Conservation (phyloP, 2,797 vertebrate genomes). For the Semotilus atromaculatus region DNA sequence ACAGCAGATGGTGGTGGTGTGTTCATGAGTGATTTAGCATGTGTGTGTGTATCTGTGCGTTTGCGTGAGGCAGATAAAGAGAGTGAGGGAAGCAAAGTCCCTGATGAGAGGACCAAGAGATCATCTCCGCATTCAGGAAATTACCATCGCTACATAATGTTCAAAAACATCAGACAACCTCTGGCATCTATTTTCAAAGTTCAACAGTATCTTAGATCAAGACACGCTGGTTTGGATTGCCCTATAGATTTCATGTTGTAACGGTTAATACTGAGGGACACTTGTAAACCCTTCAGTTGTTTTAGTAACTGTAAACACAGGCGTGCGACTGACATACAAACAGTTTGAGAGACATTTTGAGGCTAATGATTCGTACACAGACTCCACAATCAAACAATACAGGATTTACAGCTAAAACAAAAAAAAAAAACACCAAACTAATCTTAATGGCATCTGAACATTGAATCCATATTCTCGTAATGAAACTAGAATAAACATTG, state of each 20-base stretch:
- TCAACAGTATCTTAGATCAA: conserved; percentile 23
- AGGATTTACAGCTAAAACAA: background rate
- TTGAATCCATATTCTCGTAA: background rate
- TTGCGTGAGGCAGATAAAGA: background rate
- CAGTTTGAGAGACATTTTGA: background rate
- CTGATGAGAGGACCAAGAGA: conserved; percentile 52
- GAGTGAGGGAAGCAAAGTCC: conserved; percentile 36
- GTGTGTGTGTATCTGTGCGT: background rate
- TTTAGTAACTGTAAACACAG: conserved; percentile 2
- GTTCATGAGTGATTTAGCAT: conserved; percentile 27
- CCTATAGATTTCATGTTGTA: conserved; percentile 11
- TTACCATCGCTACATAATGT: conserved; percentile 25
- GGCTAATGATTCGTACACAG: conserved; percentile 19
- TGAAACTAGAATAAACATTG: too few relatives aligned
- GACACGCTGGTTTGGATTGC: background rate
- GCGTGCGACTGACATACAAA: background rate
- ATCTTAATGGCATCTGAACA: background rate
- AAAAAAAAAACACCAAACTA: background rate
- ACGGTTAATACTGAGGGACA: background rate
- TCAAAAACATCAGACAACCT: conserved; percentile 39
- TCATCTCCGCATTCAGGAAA: conserved; percentile 45
- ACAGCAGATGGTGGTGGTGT: conserved; percentile 60
- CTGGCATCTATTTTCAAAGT: conserved; percentile 29
- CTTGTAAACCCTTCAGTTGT: background rate
- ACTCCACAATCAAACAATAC: conserved; percentile 7